Base-by-base conservation (phyloP, 2,797 vertebrate species). In the Micrastur ruficollis region DNA sequence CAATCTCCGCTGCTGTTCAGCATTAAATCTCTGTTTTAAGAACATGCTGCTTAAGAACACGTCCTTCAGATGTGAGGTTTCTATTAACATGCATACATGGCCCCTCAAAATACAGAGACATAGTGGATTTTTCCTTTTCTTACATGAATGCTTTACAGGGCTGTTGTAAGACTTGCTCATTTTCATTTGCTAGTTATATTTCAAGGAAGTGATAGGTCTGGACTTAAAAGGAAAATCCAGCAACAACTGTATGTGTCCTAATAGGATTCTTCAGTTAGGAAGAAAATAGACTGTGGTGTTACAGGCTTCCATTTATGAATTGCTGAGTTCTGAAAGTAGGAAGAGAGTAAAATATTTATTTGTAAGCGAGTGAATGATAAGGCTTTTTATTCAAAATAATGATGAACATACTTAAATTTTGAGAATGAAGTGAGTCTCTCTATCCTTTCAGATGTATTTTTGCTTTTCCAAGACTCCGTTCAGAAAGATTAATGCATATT, bases 221-320 rank as follows among this genome's bases (percentile, higher is more conserved):
- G n/a, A 61, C 76, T 94, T 93, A 80, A 84, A 90, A 92, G 74
- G 78, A 72, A 91, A 95, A 83, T 36, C 42, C 34, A 52, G 66
- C 59, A 53, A 46, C 49, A 66, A 19, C 15, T 72, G 14, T 72
- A 18, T 75, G 0, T 84, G 91, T 90, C 62, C 72, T 66, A 66
- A 81, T 82, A 90, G 46, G 75, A 58, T 40, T 91, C 73, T 86
- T 91, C 78, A 91, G 83, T 86, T 55, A 70, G 66, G 66, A 79
- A 72, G 50, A 72, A 93, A 92, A 81, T 11, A 70, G 49, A 6
- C 65, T 32, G 12, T 13, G 31, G 27, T 19, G 32, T 91, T 95
- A 47, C 61, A 81, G 72, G 27, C 85, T 91, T 56, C 63, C 12
- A 1, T 67, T 91, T 78, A n/a, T 26, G 46, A 75, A 75, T 62